Evolutionary conservation across 2,797 vertebrate genomes (phyloP).

Genomic region (Dryobates pubescens): DNA sequence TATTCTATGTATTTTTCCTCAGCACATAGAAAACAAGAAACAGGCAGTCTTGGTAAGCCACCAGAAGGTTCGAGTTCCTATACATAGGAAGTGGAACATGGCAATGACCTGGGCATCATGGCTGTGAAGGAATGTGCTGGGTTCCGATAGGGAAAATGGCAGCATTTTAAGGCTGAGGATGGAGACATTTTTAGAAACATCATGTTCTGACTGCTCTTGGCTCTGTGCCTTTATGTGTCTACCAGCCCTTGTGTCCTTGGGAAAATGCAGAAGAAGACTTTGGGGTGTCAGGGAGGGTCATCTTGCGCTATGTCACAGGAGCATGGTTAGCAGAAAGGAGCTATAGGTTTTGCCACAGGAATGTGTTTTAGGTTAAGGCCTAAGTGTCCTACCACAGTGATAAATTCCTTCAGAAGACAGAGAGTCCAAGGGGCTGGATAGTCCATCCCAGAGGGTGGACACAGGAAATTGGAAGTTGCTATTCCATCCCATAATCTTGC

Average conservation of each 20-base stretch:
- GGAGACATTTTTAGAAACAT: conserved; percentile 24
- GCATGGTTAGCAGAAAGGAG: neutral
- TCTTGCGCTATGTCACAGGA: neutral
- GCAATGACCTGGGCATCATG: neutral
- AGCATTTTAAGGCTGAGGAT: neutral
- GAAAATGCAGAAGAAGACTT: neutral
- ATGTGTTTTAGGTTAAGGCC: neutral
- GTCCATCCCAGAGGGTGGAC: too few relatives aligned
- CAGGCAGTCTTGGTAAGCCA: neutral
- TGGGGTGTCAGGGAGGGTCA: neutral
- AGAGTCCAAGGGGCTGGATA: too few relatives aligned
- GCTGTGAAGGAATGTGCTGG: neutral
- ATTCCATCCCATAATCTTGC: too few relatives aligned
- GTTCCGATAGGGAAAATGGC: neutral
- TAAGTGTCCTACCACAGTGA: too few relatives aligned
- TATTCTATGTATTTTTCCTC: too few relatives aligned
- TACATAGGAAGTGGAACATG: neutral
- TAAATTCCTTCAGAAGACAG: too few relatives aligned
- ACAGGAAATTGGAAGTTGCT: too few relatives aligned
- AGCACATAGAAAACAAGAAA: neutral
- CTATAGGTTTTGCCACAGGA: neutral
- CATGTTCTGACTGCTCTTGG: neutral
- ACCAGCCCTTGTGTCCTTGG: neutral
- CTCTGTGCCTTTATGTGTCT: neutral
- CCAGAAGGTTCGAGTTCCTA: neutral